A percentile compares a stretch with the other conserved stretches of the same genome.
Conservation (phyloP, 2,797 vertebrate genomes). For the Poliocrania exsul region DNA sequence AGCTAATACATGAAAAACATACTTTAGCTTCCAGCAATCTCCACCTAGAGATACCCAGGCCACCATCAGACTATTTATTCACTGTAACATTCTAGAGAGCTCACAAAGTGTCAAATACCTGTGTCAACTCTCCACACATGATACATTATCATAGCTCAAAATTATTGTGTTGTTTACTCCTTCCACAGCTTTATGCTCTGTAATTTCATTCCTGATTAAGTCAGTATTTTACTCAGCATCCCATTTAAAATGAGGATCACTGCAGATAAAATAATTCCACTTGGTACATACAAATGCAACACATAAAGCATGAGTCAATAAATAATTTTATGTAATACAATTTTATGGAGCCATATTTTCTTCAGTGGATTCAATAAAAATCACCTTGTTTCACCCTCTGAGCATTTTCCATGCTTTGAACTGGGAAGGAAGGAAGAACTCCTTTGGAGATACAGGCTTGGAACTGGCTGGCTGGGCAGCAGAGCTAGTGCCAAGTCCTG, state of each 20-base stretch:
- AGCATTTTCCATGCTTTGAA: not conserved
- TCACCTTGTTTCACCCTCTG: not conserved
- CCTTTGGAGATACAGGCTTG: not conserved
- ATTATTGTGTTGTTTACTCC: not conserved
- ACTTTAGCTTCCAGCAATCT: not conserved
- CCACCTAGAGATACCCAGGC: not conserved
- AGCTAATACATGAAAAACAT: rapidly evolving
- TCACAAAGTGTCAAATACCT: not conserved
- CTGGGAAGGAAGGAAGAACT: not conserved
- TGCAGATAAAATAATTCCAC: not conserved
- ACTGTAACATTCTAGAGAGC: not conserved
- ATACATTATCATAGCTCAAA: not conserved
- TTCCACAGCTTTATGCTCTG: not conserved
- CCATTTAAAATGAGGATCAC: not conserved
- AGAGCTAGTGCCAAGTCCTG: not conserved
- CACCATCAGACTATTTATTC: not conserved
- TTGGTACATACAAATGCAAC: not conserved
- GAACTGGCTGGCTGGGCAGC: not conserved
- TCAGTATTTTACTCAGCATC: not conserved
- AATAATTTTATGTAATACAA: not conserved
- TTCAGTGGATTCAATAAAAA: not conserved
- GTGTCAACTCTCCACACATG: not conserved
- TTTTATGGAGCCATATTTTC: not conserved
- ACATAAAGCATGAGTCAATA: not conserved
- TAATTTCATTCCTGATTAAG: not conserved